A percentile compares a stretch with the other conserved stretches of the same genome.
These are phyloP conservation scores for Centropus unirufus DNA, from an alignment of 2,113 vertebrate genomes.

Conservation along the genomic window DNA sequence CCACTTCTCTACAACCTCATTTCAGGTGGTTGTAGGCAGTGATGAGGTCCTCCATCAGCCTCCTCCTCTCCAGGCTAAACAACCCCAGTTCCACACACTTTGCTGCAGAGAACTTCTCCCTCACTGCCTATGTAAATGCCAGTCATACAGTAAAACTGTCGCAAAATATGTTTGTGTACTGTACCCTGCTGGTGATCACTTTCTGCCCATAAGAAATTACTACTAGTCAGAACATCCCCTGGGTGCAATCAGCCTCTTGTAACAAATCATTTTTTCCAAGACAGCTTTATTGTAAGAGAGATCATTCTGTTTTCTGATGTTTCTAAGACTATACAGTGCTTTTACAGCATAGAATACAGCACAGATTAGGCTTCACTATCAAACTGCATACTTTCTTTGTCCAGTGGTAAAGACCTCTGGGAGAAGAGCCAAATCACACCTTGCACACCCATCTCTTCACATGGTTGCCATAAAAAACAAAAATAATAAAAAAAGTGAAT, in stretches of 20 bases:
- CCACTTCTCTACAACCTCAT: too few relatives aligned
- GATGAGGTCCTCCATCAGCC: too few relatives aligned
- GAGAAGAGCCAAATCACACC: background rate
- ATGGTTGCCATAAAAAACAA: background rate
- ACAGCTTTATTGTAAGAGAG: rapidly evolving
- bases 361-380: background rate
- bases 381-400: background rate
- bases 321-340: background rate
- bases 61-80: too few relatives aligned
- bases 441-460: background rate
- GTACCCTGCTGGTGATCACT: background rate
- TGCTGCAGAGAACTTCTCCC: background rate
- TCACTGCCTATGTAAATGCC: background rate
- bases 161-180: background rate
- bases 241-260: background rate
- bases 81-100: too few relatives aligned
- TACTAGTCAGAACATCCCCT: background rate
- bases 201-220: background rate
- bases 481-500: rapidly evolving
- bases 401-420: background rate
- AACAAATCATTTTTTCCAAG: background rate
- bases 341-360: background rate
- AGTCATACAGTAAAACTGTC: background rate
- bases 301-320: background rate
- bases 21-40: too few relatives aligned